Base-by-base conservation (phyloP, 2,113 vertebrate genomes). In the Lipophrys pholis region DNA sequence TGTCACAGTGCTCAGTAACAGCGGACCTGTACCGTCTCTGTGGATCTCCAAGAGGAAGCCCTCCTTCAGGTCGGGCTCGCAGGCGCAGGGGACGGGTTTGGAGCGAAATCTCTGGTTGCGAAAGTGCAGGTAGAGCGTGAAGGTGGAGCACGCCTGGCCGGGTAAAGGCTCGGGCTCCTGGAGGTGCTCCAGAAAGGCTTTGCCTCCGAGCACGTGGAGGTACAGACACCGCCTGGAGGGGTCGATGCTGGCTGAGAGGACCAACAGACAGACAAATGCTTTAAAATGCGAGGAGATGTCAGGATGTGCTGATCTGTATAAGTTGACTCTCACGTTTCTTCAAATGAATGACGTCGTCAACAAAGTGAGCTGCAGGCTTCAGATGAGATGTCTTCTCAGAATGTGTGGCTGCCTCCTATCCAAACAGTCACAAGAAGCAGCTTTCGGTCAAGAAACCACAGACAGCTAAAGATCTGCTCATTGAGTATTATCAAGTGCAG, bases 111-210 rank as follows among this genome's bases (percentile, higher is more conserved):
- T 96, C 81, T 99, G 98, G 78, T 96, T 97, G 82, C 96, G 95
- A 84, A 97, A 99, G 89, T 98, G 95, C 45, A 99, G 91, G 91
- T 94, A 96, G 64, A 99, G 93, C 12, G 94, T 98, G 81, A 97
- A 98, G 0, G 96, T 98, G 21, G 96, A 96, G 89, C 94, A 96
- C 67, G 94, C 88, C 81, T 98, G 97, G 74, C 97, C 97, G 51
- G 97, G 96, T 87, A 97, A 92, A 86, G 95, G 95, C 56, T 97
- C 96, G 0, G 95, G 95, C 84, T 98, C 97, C 84, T 99, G 96
- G 46, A 99, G 95, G 86, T 99, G 97, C 71, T 99, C 98, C 86
- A 99, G 93, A 89, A 99, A 99, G 77, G 98, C 98, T 89, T 96
- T 98, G 77, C 98, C 98, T 82, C 97, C 95, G 85, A 97, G 93